A percentile compares a stretch with the other conserved stretches of the same genome.
Evolutionary conservation across 2,888 invertebrate genomes (phyloP).

Genomic region (Nesidiocoris tenuis): DNA sequence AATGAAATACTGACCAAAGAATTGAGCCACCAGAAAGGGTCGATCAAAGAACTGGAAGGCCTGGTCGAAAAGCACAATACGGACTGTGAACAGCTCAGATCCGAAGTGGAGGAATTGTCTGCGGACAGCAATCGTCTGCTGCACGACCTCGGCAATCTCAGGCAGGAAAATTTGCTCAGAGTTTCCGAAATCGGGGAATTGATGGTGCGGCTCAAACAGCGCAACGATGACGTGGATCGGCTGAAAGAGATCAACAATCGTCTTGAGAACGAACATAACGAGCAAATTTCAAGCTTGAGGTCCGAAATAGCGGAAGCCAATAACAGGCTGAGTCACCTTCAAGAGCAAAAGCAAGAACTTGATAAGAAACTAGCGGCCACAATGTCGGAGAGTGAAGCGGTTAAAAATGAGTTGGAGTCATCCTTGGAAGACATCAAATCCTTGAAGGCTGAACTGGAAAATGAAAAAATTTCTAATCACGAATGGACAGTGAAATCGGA

Average conservation of each 20-base stretch:
- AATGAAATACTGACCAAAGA: slow-evolving; percentile 31
- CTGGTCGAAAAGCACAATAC: slow-evolving; percentile 19
- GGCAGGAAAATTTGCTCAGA: slow-evolving; percentile 28
- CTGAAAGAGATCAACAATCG: slow-evolving; percentile 18
- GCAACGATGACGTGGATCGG: slow-evolving; percentile 6
- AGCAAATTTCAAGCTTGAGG: background rate
- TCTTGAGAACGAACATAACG: slow-evolving; percentile 6
- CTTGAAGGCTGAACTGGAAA: slow-evolving; percentile 9
- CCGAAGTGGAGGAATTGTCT: slow-evolving; percentile 30
- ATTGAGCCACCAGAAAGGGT: slow-evolving; percentile 20
- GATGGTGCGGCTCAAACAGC: slow-evolving; percentile 18
- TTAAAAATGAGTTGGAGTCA: background rate
- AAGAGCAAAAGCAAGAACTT: slow-evolving; percentile 11
- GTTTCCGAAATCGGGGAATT: slow-evolving; percentile 28
- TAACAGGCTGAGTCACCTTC: background rate
- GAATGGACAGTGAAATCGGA: background rate
- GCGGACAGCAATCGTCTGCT: slow-evolving; percentile 20
- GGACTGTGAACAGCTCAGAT: slow-evolving; percentile 25
- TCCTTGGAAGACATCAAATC: background rate
- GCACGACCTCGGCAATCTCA: slow-evolving; percentile 20
- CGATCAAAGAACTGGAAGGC: slow-evolving; percentile 13
- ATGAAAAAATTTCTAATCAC: background rate
- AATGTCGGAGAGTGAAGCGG: background rate
- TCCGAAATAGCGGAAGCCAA: slow-evolving; percentile 5
- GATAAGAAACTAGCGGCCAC: background rate